Evolutionary conservation across 2,888 invertebrate species (phyloP).

Genomic region (Teleogryllus oceanicus): DNA sequence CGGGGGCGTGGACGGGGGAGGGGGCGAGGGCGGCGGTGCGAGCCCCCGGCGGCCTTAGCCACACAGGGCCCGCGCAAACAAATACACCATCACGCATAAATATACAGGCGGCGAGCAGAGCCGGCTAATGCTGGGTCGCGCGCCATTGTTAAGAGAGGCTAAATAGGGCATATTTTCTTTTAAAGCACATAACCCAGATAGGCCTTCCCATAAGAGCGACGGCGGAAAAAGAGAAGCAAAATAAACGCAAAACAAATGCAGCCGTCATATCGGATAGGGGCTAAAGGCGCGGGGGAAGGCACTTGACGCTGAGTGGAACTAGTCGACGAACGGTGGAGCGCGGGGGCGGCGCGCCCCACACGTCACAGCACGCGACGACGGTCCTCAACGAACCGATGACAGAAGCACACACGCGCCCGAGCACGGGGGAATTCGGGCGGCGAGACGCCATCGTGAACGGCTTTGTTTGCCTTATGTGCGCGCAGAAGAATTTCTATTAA

Average conservation of each 20-base stretch:
- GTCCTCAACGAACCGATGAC: no score
- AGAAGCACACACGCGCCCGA: no score
- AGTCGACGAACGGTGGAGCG: no score
- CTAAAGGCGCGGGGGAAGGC: neutral
- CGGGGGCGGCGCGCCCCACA: no score
- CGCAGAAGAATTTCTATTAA: no score
- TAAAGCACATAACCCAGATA: neutral
- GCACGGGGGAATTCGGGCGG: no score
- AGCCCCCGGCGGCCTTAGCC: no score
- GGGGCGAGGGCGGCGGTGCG: no score
- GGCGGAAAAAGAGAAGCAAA: neutral
- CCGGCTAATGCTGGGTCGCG: neutral
- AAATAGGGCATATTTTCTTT: neutral
- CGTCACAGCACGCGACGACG: no score
- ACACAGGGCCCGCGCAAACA: neutral
- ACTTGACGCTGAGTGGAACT: neutral
- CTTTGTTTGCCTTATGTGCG: no score
- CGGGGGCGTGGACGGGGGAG: no score
- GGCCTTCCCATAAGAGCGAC: neutral
- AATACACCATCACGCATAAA: neutral
- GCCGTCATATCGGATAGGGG: neutral
- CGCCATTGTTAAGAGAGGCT: slow-evolving; percentile 6
- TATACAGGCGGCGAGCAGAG: neutral
- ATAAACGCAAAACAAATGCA: neutral
- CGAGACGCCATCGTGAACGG: no score